Conservation (phyloP, 2,113 vertebrate species). For the Malurus cyaneus region DNA sequence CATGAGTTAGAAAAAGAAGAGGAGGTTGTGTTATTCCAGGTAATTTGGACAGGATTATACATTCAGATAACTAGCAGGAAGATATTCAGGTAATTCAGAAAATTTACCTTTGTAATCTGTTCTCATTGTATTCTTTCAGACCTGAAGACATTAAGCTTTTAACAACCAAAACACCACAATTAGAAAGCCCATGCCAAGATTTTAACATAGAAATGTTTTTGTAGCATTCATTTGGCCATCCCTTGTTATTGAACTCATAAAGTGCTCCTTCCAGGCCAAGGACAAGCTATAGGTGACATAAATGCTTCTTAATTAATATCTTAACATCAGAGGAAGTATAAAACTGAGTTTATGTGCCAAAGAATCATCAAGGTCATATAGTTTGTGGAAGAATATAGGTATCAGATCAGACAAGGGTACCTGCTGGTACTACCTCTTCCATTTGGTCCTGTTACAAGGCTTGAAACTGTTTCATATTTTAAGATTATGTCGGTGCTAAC, state of each 20-base stretch:
- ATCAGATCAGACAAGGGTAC: neutral
- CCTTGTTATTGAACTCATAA: neutral
- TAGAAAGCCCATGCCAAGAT: neutral
- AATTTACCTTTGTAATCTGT: neutral
- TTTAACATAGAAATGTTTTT: neutral
- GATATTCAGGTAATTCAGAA: neutral
- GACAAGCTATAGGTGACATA: neutral
- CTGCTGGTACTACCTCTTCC: neutral
- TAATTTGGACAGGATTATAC: neutral
- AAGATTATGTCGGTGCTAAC: neutral
- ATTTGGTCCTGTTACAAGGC: neutral
- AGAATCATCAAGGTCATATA: neutral
- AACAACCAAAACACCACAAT: neutral
- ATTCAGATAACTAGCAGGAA: neutral
- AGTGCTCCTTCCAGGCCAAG: neutral
- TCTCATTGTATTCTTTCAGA: neutral
- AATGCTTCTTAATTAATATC: neutral
- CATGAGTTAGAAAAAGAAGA: neutral
- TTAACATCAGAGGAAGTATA: neutral
- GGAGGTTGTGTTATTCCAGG: neutral
- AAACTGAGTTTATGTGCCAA: neutral
- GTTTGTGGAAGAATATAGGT: neutral
- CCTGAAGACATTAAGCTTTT: neutral
- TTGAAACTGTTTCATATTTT: neutral
- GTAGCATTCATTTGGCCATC: neutral